Conservation (phyloP, 2,113 vertebrate genomes). For the Columba livia region DNA sequence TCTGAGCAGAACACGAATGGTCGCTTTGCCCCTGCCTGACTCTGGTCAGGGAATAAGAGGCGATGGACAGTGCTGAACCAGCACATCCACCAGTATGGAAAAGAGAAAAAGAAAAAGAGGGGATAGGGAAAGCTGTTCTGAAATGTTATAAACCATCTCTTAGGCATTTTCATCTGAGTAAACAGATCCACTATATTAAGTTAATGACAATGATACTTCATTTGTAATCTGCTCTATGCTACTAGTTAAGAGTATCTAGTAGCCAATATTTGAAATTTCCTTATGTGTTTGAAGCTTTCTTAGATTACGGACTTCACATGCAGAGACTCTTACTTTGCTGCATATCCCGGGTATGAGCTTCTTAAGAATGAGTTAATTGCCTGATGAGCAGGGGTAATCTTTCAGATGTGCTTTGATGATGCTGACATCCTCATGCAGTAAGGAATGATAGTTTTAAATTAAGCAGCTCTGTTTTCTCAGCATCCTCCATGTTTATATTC, state of each 20-base stretch:
- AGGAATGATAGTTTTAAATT: background rate
- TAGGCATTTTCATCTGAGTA: background rate
- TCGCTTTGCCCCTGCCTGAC: background rate
- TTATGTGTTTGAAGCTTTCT: background rate
- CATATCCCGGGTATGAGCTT: background rate
- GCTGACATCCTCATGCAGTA: background rate
- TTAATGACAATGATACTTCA: background rate
- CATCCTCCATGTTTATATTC: background rate
- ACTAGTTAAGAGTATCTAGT: background rate
- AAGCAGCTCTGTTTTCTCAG: slow-evolving; percentile 18
- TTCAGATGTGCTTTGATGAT: background rate
- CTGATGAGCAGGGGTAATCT: background rate
- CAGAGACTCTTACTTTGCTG: background rate
- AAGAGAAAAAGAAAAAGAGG: background rate
- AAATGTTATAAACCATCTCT: background rate
- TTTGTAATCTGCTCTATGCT: background rate
- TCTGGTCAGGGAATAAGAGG: background rate
- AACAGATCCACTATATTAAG: background rate
- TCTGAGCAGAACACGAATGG: background rate
- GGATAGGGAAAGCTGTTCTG: background rate
- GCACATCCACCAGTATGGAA: background rate
- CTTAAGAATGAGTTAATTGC: background rate
- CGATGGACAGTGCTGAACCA: background rate
- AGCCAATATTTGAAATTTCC: background rate
- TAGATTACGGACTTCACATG: background rate